These are phyloP conservation scores for Trachemys scripta DNA, from an alignment of 2,113 vertebrate genomes.

Conservation along the genomic window DNA sequence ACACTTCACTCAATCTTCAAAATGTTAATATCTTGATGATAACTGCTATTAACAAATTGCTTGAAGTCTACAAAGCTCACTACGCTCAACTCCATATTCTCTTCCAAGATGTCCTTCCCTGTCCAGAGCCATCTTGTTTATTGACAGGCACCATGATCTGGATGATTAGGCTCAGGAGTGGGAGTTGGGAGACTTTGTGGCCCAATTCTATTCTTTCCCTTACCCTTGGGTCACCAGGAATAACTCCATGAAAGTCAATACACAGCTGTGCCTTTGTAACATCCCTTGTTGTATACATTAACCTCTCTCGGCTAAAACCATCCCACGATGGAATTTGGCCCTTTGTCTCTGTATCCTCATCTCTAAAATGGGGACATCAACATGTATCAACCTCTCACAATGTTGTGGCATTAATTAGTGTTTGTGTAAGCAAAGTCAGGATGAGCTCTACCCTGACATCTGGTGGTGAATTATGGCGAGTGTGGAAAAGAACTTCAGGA, in stretches of 20 bases:
- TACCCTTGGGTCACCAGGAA: not conserved
- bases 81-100: not conserved
- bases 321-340: not conserved
- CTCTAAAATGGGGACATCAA: not conserved
- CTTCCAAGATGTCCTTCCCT: not conserved
- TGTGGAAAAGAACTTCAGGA: too few species aligned
- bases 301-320: not conserved
- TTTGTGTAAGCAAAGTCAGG: not conserved
- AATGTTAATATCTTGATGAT: not conserved
- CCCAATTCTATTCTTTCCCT: accelerated
- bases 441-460: too few species aligned
- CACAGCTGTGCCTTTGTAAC: not conserved
- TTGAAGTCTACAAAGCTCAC: not conserved
- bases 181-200: not conserved
- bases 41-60: not conserved
- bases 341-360: not conserved
- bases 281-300: not conserved
- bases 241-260: not conserved
- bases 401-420: not conserved
- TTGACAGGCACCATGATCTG: accelerated
- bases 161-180: not conserved
- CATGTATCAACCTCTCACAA: not conserved
- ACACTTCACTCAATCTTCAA: not conserved
- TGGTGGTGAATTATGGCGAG: too few species aligned
- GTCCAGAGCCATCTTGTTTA: not conserved